Evolutionary conservation across 2,113 vertebrate species (phyloP).

Genomic region (Crypturellus undulatus): DNA sequence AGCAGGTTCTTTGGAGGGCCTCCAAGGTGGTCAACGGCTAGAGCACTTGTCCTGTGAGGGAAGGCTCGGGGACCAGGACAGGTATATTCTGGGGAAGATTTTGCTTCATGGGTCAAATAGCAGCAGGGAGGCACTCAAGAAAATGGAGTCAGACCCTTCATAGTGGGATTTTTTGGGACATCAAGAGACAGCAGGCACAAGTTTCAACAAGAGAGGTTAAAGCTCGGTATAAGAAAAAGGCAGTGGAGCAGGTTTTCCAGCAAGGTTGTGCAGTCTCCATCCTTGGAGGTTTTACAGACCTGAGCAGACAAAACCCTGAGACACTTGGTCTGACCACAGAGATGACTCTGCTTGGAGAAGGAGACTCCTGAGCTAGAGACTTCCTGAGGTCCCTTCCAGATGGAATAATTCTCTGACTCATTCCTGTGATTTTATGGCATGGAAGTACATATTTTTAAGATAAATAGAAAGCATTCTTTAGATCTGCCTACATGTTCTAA

Average conservation of each 20-base stretch:
- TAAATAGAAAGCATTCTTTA: not conserved
- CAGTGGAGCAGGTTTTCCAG: not conserved
- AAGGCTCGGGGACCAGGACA: rapidly evolving
- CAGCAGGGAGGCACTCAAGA: not conserved
- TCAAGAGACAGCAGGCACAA: rapidly evolving
- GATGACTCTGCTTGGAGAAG: not conserved
- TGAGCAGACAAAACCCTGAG: not conserved
- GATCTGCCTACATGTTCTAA: not conserved
- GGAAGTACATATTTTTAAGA: not conserved
- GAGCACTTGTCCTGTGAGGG: rapidly evolving
- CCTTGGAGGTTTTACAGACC: not conserved
- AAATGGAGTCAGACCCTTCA: rapidly evolving
- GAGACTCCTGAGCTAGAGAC: not conserved
- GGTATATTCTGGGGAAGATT: not conserved
- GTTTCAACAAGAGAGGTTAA: not conserved
- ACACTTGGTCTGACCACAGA: not conserved
- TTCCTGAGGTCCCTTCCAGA: not conserved
- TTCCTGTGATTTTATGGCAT: not conserved
- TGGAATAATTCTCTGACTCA: not conserved
- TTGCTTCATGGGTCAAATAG: rapidly evolving
- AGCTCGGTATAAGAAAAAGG: not conserved
- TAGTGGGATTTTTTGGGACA: rapidly evolving
- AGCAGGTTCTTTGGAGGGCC: rapidly evolving
- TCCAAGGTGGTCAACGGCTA: rapidly evolving
- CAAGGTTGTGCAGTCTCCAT: no score